A percentile compares a stretch with the other conserved stretches of the same genome.
Evolutionary conservation across 2,797 vertebrate species (phyloP).

Genomic region (Tragelaphus oryx): DNA sequence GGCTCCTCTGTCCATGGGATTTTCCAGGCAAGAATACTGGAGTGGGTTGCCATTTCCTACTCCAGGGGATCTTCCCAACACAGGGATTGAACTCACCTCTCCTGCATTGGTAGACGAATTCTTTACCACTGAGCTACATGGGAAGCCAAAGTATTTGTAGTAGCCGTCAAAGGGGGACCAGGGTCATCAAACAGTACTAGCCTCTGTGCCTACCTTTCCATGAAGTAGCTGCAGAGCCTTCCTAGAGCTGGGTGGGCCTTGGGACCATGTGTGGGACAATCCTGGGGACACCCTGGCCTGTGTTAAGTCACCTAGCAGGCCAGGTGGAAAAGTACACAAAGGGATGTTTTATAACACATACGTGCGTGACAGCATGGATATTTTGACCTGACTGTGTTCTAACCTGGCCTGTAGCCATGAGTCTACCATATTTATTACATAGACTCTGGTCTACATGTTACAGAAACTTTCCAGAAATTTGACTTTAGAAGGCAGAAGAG

Average conservation of each 20-base stretch:
- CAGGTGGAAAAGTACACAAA: background rate
- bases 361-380: background rate
- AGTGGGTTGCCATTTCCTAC: background rate
- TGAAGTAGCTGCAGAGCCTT: background rate
- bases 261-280: background rate
- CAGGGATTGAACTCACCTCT: background rate
- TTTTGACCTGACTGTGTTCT: background rate
- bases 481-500: background rate
- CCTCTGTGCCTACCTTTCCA: background rate
- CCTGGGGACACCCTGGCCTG: background rate
- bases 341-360: background rate
- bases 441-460: background rate
- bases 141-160: background rate
- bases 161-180: background rate
- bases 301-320: background rate
- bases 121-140: background rate
- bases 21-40: background rate
- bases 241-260: background rate
- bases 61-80: background rate
- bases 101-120: background rate
- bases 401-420: background rate
- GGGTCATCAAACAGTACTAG: background rate
- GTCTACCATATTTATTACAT: background rate
- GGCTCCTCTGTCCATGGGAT: background rate
- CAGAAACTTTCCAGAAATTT: constrained; percentile 18